phyloP scores from a whole-genome alignment of 2,113 vertebrate species.

The Podarcis raffonei region DNA sequence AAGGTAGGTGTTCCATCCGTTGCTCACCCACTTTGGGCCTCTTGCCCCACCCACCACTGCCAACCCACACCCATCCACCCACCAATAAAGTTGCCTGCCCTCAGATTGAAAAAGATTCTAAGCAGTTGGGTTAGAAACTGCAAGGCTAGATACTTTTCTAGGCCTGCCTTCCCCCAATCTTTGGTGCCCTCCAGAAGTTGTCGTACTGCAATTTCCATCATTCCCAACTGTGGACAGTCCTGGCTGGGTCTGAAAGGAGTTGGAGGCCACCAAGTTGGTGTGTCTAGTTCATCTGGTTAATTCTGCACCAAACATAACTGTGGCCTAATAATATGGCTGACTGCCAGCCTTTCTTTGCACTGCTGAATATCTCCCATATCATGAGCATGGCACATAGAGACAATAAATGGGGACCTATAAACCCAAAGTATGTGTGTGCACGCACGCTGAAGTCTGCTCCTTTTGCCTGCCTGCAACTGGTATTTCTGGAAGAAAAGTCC shows the following conservation, averaged over 20 bases:
- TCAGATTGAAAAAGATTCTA: no score
- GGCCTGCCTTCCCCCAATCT: no score
- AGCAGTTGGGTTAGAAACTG: not conserved
- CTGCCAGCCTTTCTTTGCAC: not conserved
- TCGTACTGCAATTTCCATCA: no score
- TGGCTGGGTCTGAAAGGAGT: no score
- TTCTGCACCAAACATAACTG: not conserved
- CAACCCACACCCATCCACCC: no score
- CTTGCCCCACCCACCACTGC: no score
- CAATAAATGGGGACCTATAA: not conserved
- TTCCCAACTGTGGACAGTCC: no score
- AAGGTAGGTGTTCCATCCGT: no score
- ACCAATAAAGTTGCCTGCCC: no score
- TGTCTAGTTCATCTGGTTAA: not conserved
- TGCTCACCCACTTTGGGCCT: no score
- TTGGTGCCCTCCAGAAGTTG: no score
- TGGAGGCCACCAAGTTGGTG: no score
- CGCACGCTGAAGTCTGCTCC: not conserved
- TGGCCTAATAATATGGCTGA: not conserved
- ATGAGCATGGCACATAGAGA: not conserved
- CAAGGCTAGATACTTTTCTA: not conserved
- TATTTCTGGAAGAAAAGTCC: not conserved
- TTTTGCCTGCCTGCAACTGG: not conserved
- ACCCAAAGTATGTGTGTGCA: not conserved
- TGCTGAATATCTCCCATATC: not conserved